Evolutionary conservation across 2,797 vertebrate genomes (phyloP).

Genomic region (Prunella strophiata): DNA sequence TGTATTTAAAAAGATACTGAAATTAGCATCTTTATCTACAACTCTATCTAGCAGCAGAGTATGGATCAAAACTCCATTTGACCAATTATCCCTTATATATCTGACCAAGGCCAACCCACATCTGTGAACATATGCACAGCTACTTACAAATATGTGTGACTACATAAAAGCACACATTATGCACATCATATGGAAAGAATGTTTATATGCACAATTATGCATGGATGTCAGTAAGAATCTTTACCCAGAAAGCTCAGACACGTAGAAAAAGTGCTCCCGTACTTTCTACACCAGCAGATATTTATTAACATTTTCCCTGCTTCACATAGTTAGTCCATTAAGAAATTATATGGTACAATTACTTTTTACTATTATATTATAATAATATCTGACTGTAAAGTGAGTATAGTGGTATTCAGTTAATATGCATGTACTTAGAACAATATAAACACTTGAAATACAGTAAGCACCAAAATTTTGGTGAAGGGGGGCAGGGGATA

Average conservation of each 20-base stretch:
- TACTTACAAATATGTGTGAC: not conserved
- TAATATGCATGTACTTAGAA: not conserved
- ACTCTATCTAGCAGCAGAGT: not conserved
- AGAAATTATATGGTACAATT: not conserved
- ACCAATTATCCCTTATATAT: not conserved
- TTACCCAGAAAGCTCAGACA: not conserved
- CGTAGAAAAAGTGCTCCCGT: not conserved
- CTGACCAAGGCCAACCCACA: not conserved
- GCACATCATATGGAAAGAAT: not conserved
- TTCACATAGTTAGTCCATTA: not conserved
- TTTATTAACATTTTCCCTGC: not conserved
- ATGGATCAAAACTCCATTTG: not conserved
- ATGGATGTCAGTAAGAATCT: not conserved
- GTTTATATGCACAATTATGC: not conserved
- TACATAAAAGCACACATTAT: not conserved
- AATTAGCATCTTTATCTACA: not conserved
- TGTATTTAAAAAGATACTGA: not conserved
- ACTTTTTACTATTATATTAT: not conserved
- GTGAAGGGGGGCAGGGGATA: accelerated
- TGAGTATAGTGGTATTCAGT: not conserved
- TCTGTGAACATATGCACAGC: not conserved
- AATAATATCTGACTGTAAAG: not conserved
- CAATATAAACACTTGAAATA: not conserved
- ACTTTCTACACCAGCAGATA: not conserved
- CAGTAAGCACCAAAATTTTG: not conserved